Evolutionary conservation across 2,113 vertebrate species (phyloP).

Genomic region (Crotalus horridus): DNA sequence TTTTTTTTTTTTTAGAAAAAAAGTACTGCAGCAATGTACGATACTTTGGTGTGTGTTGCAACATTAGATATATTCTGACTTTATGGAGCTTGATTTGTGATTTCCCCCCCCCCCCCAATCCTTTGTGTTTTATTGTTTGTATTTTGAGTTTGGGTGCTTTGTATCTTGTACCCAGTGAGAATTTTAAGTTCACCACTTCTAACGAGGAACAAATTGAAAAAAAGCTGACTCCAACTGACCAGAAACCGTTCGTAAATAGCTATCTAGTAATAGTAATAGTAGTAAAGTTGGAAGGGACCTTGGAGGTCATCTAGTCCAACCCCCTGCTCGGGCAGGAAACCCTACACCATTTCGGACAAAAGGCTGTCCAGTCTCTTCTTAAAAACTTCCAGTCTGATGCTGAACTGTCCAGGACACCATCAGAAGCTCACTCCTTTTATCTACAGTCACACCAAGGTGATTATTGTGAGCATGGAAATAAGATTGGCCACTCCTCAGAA

Average conservation of each 20-base stretch:
- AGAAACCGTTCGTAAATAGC: not conserved
- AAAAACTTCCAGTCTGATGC: too few species aligned
- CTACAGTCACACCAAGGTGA: not conserved
- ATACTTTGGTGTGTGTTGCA: not conserved
- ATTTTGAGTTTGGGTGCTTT: not conserved
- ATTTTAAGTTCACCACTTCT: not conserved
- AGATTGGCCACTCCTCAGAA: not conserved
- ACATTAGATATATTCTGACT: not conserved
- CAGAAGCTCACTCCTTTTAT: not conserved
- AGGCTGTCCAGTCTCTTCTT: too few species aligned
- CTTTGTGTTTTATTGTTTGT: not conserved
- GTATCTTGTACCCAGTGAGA: not conserved
- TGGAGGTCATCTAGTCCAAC: too few species aligned
- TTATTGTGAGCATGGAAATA: not conserved
- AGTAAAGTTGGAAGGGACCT: too few species aligned
- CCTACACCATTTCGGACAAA: too few species aligned
- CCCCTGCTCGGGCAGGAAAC: too few species aligned
- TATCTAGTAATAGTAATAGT: too few species aligned
- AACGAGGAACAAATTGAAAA: not conserved
- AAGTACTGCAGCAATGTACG: not conserved
- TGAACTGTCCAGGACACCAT: not conserved
- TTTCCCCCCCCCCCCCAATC: fast-evolving
- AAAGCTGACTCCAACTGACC: not conserved
- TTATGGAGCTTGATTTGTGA: not conserved
- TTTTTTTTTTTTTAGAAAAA: too few species aligned